Percentiles rank a stretch among this genome's conserved stretches.
phyloP scores from a whole-genome alignment of 2,888 invertebrate species.

The Lasioglossum calceatum region DNA sequence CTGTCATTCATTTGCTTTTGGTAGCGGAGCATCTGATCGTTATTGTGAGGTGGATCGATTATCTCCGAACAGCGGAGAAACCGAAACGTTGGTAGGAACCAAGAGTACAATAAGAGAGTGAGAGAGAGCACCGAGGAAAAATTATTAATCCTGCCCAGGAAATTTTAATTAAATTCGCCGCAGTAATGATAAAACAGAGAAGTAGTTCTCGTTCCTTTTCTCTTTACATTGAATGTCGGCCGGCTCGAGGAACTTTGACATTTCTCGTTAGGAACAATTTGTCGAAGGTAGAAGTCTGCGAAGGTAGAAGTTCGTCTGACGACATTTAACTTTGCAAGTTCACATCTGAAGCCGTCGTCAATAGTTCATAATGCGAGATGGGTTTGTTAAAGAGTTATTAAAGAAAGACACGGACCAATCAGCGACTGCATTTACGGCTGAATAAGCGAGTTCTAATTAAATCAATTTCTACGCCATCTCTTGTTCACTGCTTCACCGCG shows the following conservation, averaged over 20 bases:
- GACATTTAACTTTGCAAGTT: background rate
- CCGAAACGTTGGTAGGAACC: background rate
- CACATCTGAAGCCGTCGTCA: background rate
- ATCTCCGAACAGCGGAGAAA: background rate
- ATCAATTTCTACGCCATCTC: too few relatives aligned
- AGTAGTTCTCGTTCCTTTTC: background rate
- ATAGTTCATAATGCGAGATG: background rate
- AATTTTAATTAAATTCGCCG: slow-evolving; percentile 3
- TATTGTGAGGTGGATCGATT: background rate
- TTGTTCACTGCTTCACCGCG: too few relatives aligned
- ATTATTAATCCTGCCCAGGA: background rate
- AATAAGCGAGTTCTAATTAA: too few relatives aligned
- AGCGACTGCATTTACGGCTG: too few relatives aligned
- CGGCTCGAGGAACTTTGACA: background rate
- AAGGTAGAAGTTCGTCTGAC: background rate
- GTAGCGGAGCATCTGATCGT: background rate
- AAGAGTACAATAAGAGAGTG: background rate
- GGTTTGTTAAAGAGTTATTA: background rate
- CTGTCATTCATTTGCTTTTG: background rate
- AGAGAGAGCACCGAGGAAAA: background rate
- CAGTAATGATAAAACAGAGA: background rate
- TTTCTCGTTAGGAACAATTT: slow-evolving; percentile 4
- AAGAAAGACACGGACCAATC: too few relatives aligned
- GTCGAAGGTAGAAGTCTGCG: background rate
- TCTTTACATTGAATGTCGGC: background rate